Evolutionary conservation across 2,888 invertebrate species (phyloP), one percentile per base, ranked within the genome.

Genomic region (Thysanoteuthis rhombus): DNA sequence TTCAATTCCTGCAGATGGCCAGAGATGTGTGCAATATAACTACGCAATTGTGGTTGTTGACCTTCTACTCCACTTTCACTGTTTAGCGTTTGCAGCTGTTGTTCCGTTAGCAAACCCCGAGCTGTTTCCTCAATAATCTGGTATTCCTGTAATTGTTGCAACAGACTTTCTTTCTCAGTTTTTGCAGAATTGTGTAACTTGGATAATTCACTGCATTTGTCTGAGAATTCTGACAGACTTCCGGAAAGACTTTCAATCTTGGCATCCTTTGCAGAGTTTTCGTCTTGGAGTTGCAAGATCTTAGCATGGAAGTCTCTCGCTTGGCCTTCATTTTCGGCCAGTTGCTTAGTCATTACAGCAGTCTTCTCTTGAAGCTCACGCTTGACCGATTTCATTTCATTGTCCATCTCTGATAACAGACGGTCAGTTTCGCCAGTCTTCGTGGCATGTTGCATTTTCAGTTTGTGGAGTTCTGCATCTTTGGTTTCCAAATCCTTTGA

Each of bases 401-500:
- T 42, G 40, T 90, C 40, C 42, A 40, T 90, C 39, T 90, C 40
- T 19, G 90, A 32, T 32, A 90, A 3, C 28, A 38, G 36, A 6
- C 22, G 39, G 52, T 91, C 91, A 28, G 19, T 47, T 22, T 40
- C 32, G 38, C 32, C 32, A 28, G 89, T 93, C 89, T 93, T 94
- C 22, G 47, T 47, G 8, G 93, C 25, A 32, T 52, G 39, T 38
- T 89, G 40, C 28, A 93, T 93, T 39, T 93, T 42, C 32, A 93
- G 92, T 38, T 28, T 92, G 38, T 89, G 42, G 2, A 90, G 75
- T 25, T 93, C 93, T 22, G 90, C 42, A 28, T 89, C 47, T 19
- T 42, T 89, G 12, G 25, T 47, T 92, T 93, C n/a, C 39, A 40
- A n/a, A 58, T 39, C 32, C 89, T 94, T 92, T 28, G 93, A 39